Evolutionary conservation across 2,888 invertebrate genomes (phyloP), one percentile per base, ranked within the genome.

Genomic region (Amiota communis): DNA sequence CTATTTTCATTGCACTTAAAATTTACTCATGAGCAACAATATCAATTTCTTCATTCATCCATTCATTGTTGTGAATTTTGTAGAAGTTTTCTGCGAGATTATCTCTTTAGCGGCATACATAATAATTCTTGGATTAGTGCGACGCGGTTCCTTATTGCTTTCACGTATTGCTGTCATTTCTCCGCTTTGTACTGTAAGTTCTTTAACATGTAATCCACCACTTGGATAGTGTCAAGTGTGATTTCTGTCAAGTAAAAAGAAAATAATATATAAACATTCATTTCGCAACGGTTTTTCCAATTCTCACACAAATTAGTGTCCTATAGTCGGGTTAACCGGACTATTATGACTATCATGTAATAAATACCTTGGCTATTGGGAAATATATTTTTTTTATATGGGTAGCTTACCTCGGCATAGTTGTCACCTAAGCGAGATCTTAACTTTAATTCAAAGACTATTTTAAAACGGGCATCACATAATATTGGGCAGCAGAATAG

Each of bases 161-260:
- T 78, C 78, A 78, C 72, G 74, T 83, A 84, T 83, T 83, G 86
- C 85, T 86, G 85, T 83, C 86, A 83, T 83, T 83, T 63, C 49
- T 83, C 84, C 75, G 75, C 71, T 77, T 72, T 77, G 64, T 75
- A 56, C 61, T 71, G n/a, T 56, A 36, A n/a, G n/a, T n/a, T n/a
- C n/a, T n/a, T n/a, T n/a, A n/a, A n/a, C n/a, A n/a, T n/a, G n/a
- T n/a, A n/a, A n/a, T n/a, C n/a, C n/a, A n/a, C n/a, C 11, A 23
- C 13, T 68, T 51, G 36, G 0, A 6, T 36, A 36, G 36, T 6
- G 6, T 6, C 36, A 36, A 36, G 2, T 36, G 13, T 12, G 67
- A 23, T 15, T 68, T 23, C 67, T 68, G 67, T 11, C 51, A 68
- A 23, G 51, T 8, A 36, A 23, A 48, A 65, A 53, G n/a, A 8